These are phyloP conservation scores for Holacanthus passer DNA, from an alignment of 2,113 vertebrate species.

Conservation along the genomic window DNA sequence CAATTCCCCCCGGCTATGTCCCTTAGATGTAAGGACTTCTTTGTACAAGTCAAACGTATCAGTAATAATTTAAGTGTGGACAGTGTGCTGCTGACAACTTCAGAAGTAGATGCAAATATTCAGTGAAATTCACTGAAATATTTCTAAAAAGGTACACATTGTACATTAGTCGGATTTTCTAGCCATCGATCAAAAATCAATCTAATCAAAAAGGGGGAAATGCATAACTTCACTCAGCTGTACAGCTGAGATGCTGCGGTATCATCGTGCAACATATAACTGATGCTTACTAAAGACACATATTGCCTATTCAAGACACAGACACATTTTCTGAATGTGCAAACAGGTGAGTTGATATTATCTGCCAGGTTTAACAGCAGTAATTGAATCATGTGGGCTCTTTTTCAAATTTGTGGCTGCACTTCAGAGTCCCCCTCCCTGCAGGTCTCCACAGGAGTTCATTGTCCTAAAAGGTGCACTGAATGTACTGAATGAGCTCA, in stretches of 20 bases:
- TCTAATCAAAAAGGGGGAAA: slow-evolving; percentile 66
- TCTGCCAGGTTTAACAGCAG: slow-evolving; percentile 60
- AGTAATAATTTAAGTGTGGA: slow-evolving; percentile 2
- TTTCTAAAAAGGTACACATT: slow-evolving; percentile 34
- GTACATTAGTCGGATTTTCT: slow-evolving; percentile 10
- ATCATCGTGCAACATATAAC: slow-evolving; percentile 56
- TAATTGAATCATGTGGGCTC: slow-evolving; percentile 34
- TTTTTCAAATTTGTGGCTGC: slow-evolving; percentile 25
- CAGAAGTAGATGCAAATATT: slow-evolving; percentile 23
- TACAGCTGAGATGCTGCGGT: slow-evolving; percentile 40
- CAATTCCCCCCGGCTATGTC: neutral
- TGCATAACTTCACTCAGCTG: slow-evolving; percentile 52
- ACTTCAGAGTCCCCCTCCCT: slow-evolving; percentile 31
- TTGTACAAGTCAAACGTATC: slow-evolving; percentile 10
- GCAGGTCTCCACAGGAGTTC: slow-evolving; percentile 62
- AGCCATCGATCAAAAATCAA: slow-evolving; percentile 53
- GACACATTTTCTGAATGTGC: slow-evolving; percentile 61
- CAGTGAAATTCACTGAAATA: slow-evolving; percentile 40
- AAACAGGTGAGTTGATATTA: slow-evolving; percentile 50
- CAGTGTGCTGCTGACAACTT: slow-evolving; percentile 32
- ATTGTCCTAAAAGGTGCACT: slow-evolving; percentile 21
- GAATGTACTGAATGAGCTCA: slow-evolving; percentile 71
- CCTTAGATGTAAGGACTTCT: neutral
- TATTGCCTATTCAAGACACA: slow-evolving; percentile 57
- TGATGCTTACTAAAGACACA: slow-evolving; percentile 39